A percentile compares a stretch with the other conserved stretches of the same genome.
Evolutionary conservation across 1,140 invertebrate genomes (phyloP).

Genomic region (Heliconius melpomene): DNA sequence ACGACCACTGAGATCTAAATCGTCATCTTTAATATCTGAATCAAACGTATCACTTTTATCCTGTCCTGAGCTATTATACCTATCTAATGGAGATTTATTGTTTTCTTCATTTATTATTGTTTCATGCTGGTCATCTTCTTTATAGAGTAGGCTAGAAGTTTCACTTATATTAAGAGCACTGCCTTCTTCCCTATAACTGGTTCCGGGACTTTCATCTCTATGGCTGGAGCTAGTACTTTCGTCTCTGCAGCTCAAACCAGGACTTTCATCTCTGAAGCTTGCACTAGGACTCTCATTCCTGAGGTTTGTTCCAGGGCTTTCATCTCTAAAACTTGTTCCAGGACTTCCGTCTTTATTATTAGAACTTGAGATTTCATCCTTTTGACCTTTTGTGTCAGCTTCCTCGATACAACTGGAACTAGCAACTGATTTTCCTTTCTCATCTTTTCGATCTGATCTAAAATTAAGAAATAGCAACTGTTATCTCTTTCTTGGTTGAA

Average conservation of each 20-base stretch:
- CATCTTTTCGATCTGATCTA: not conserved
- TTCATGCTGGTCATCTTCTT: not conserved
- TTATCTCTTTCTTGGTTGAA: not conserved
- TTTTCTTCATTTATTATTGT: not conserved
- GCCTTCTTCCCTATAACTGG: constrained; percentile 25
- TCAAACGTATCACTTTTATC: not conserved
- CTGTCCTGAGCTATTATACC: not conserved
- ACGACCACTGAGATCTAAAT: not conserved
- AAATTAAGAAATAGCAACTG: not conserved
- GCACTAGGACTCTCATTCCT: constrained; percentile 4
- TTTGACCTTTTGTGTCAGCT: not conserved
- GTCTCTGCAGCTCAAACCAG: constrained; percentile 16
- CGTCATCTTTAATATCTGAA: constrained; percentile 4
- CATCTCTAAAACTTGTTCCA: constrained; percentile 24
- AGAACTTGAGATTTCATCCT: not conserved
- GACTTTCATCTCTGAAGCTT: constrained; percentile 21
- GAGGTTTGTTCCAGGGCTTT: constrained; percentile 10
- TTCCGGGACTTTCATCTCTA: constrained; percentile 26
- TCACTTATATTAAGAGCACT: not conserved
- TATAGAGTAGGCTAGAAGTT: not conserved
- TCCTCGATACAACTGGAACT: not conserved
- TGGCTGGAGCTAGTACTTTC: constrained; percentile 24
- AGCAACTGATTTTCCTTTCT: not conserved
- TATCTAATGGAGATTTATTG: not conserved
- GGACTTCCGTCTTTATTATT: constrained; percentile 12